Base-by-base conservation (phyloP, 2,113 vertebrate genomes). In the Lathamus discolor region DNA sequence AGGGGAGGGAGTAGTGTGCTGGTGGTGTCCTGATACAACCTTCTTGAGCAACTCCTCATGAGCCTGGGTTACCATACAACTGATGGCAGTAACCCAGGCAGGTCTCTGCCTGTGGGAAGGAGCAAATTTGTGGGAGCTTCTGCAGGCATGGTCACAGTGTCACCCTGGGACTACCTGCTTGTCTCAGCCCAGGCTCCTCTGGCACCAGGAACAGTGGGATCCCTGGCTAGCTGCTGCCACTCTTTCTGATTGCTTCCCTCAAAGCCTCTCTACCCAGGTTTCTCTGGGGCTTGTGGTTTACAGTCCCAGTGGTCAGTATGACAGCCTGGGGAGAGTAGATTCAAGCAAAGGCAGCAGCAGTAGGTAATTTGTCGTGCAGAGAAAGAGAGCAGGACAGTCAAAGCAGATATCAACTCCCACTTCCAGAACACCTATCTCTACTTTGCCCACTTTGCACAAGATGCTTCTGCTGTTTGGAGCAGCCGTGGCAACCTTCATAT, bases 1-100 rank as follows among this genome's bases (percentile, higher is more conserved):
- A 39, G 12, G 1, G 6, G 2, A 4, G 2, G 10, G 4, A 3
- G 2, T 39, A 10, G 9, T 8, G 11, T 78, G 17, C 43, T 66
- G 5, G 6, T 35, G 13, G 15, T 31, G 17, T n/a, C 44, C 66
- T 61, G 39, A 15, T 23, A 20, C 5, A 31, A 10, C 11, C 4
- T 37, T 39, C 20, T 37, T 63, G 17, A 72, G 14, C 28, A 77
- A 6, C 11, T 74, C 37, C 18, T n/a, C 2, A 1, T 44, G 55
- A 84, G 15, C 31, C 22, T 27, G 18, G 8, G 6, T 46, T 33
- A 48, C 4, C 23, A n/a, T 14, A 41, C 8, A 57, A 13, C 17
- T 48, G 20, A 14, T 13, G 9, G 9, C 54, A 86, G 13, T 7
- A 43, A 86, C 29, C 2, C 16, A 14, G 17, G 9, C 14, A 33